Conservation (phyloP, 1,140 invertebrate genomes). For the Eumeta japonica region DNA sequence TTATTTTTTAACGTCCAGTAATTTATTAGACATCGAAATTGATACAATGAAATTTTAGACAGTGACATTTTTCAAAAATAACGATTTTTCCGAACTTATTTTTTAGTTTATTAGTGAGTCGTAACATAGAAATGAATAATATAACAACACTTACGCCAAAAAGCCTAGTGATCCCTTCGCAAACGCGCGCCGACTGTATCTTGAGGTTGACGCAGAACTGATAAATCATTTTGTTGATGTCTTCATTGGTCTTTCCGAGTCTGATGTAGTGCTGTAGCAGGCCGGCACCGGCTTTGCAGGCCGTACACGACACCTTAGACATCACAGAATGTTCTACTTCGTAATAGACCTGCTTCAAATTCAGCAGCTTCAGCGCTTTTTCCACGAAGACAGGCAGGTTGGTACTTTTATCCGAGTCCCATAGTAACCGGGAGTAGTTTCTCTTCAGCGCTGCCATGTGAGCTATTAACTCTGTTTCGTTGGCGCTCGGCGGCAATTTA, state of each 20-base stretch:
- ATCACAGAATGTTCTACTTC: conserved; percentile 88
- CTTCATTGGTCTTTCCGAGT: conserved; percentile 76
- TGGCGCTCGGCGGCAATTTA: conserved; percentile 47
- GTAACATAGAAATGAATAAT: too few relatives aligned
- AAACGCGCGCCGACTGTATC: conserved; percentile 81
- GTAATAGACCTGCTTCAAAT: conserved; percentile 76
- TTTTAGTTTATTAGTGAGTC: background rate
- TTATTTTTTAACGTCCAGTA: too few relatives aligned
- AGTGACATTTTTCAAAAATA: too few relatives aligned
- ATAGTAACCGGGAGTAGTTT: conserved; percentile 66
- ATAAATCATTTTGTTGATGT: conserved; percentile 82
- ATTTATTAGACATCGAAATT: too few relatives aligned
- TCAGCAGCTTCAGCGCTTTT: conserved; percentile 76
- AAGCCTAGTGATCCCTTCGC: conserved; percentile 80
- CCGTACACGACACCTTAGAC: conserved; percentile 88
- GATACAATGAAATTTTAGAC: too few relatives aligned
- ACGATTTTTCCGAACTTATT: too few relatives aligned
- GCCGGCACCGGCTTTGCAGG: conserved; percentile 84
- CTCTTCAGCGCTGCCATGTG: conserved; percentile 49
- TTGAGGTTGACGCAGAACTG: conserved; percentile 84
- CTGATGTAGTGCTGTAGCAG: conserved; percentile 83
- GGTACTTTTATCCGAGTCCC: conserved; percentile 67
- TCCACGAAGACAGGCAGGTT: conserved; percentile 76
- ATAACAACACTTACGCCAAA: conserved; percentile 81
- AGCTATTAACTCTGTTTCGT: conserved; percentile 57